Evolutionary conservation across 2,797 vertebrate genomes (phyloP).

Genomic region (Gephyroberyx darwinii): DNA sequence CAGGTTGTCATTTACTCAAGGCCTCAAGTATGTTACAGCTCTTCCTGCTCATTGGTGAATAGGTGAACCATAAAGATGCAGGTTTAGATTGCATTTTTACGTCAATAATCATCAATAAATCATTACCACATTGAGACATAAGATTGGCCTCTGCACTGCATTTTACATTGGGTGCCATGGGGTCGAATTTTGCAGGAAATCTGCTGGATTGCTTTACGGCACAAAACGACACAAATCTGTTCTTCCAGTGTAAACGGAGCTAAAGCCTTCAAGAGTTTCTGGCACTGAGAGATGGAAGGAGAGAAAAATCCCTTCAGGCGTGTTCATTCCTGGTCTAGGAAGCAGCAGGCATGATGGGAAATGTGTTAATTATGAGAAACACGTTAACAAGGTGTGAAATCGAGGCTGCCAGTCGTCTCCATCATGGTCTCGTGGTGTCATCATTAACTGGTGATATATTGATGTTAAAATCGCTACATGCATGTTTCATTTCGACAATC

Average conservation of each 20-base stretch:
- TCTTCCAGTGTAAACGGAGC: conserved; percentile 7
- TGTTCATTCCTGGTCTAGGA: not conserved
- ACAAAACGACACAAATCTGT: not conserved
- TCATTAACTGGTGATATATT: not conserved
- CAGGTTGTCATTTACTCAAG: not conserved
- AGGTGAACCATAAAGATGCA: not conserved
- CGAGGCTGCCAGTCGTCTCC: not conserved
- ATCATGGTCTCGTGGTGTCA: conserved; percentile 4
- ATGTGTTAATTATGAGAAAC: too few relatives aligned
- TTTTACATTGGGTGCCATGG: not conserved
- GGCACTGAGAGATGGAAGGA: not conserved
- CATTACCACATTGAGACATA: not conserved
- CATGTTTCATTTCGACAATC: not conserved
- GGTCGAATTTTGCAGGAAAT: not conserved
- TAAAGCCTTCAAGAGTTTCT: too few relatives aligned
- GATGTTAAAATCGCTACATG: not conserved
- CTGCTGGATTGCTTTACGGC: not conserved
- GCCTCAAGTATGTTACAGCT: conserved; percentile 5
- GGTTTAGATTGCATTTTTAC: conserved; percentile 9
- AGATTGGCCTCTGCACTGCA: too few relatives aligned
- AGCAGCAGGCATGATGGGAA: not conserved
- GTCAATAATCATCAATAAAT: too few relatives aligned
- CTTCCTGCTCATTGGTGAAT: not conserved
- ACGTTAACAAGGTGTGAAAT: not conserved
- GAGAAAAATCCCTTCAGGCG: not conserved